Evolutionary conservation across 2,888 invertebrate genomes (phyloP).

Genomic region (Agrilus mali): DNA sequence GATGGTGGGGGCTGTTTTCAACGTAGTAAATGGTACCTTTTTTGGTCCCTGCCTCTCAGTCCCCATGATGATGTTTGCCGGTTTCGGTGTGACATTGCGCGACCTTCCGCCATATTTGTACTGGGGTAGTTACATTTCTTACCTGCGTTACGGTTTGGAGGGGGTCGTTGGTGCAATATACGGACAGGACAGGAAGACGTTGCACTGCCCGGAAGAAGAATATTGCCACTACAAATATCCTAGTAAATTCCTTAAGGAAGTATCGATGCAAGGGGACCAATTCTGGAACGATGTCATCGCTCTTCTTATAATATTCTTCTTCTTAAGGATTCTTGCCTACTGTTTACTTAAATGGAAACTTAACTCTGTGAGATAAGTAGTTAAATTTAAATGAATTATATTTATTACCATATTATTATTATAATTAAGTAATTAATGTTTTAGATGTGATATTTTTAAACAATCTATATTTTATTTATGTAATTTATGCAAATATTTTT

Average conservation of each 20-base stretch:
- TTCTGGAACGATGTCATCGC: constrained; percentile 76
- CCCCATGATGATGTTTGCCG: constrained; percentile 94
- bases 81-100: constrained; percentile 81
- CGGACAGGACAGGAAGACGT: constrained; percentile 57
- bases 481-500: too few species aligned
- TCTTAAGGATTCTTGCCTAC: constrained; percentile 54
- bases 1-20: constrained; percentile 80
- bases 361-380: constrained; percentile 51
- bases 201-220: constrained; percentile 56
- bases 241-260: constrained; percentile 64
- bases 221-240: constrained; percentile 82
- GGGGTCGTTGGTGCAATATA: constrained; percentile 77
- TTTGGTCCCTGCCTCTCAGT: constrained; percentile 83
- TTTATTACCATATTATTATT: neutral
- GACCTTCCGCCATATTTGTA: constrained; percentile 76
- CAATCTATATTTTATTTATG: too few species aligned
- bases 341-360: constrained; percentile 68
- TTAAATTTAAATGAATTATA: neutral
- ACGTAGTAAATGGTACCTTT: constrained; percentile 87
- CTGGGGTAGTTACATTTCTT: constrained; percentile 89
- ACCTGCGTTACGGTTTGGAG: constrained; percentile 82
- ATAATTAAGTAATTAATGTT: too few species aligned
- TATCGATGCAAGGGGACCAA: constrained; percentile 67
- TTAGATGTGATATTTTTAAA: too few species aligned
- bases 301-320: constrained; percentile 51